phyloP scores from a whole-genome alignment of 2,888 invertebrate genomes.

The Cabera pusaria region DNA sequence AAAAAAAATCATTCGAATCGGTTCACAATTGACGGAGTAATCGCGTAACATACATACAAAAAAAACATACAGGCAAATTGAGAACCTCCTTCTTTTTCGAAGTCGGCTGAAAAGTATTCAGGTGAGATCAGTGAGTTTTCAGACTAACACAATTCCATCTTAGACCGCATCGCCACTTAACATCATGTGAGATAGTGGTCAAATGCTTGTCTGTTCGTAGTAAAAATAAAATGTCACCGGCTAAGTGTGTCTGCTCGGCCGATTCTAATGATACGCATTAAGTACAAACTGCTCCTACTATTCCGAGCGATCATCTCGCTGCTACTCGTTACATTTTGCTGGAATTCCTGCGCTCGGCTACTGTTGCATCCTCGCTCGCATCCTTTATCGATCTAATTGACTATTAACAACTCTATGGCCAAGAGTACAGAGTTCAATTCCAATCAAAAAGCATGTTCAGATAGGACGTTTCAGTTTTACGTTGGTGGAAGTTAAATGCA shows the following conservation, averaged over 20 bases:
- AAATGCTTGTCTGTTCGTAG: too few relatives aligned
- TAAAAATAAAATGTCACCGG: too few relatives aligned
- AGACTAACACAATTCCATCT: too few relatives aligned
- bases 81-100: too few relatives aligned
- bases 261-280: conserved; percentile 30
- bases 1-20: too few relatives aligned
- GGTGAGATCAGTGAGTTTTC: too few relatives aligned
- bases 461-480: conserved; percentile 27
- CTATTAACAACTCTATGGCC: conserved; percentile 3
- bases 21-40: too few relatives aligned
- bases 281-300: conserved; percentile 25
- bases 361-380: conserved; percentile 28
- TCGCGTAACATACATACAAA: too few relatives aligned
- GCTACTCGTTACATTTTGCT: conserved; percentile 35
- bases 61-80: too few relatives aligned
- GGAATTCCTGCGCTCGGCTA: conserved; percentile 34
- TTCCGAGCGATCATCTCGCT: conserved; percentile 35
- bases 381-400: not conserved
- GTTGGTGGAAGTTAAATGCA: conserved; percentile 59
- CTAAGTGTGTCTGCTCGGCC: not conserved
- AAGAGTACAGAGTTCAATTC: conserved; percentile 2
- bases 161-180: too few relatives aligned
- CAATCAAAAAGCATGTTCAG: not conserved
- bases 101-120: too few relatives aligned
- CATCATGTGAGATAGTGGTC: too few relatives aligned